Conservation (phyloP, 2,113 vertebrate species). For the Brachionichthys hirsutus region DNA sequence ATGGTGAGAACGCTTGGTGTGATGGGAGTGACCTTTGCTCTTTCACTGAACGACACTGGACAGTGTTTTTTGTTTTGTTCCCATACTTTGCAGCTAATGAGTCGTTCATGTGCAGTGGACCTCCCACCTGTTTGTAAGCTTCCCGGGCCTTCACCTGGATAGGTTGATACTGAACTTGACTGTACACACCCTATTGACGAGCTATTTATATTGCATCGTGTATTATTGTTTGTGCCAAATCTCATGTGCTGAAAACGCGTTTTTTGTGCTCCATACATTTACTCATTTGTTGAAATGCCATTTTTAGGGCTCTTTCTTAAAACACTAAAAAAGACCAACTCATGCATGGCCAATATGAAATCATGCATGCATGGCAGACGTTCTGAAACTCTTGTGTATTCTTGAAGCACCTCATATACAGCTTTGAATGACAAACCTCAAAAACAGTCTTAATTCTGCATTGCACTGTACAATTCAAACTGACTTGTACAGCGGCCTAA, state of each 20-base stretch:
- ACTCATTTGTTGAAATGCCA: constrained; percentile 67
- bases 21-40: constrained; percentile 59
- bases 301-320: constrained; percentile 79
- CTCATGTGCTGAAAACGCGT: constrained; percentile 60
- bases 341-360: constrained; percentile 77
- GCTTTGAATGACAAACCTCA: constrained; percentile 79
- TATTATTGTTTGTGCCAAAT: constrained; percentile 80
- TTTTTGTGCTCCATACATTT: constrained; percentile 73
- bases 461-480: constrained; percentile 76
- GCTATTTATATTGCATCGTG: constrained; percentile 76
- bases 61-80: constrained; percentile 76
- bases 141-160: constrained; percentile 74
- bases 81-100: constrained; percentile 72
- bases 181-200: constrained; percentile 72
- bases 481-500: constrained; percentile 79
- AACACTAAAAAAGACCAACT: constrained; percentile 77
- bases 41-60: constrained; percentile 64
- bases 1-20: constrained; percentile 58
- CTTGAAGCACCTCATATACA: constrained; percentile 75
- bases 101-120: constrained; percentile 71
- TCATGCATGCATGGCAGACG: constrained; percentile 75
- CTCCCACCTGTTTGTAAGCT: constrained; percentile 75
- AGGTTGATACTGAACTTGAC: constrained; percentile 74
- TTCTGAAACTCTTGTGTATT: constrained; percentile 74
- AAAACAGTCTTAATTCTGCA: constrained; percentile 75